Base-by-base conservation (phyloP, 1,140 invertebrate genomes). In the Agrilus planipennis region DNA sequence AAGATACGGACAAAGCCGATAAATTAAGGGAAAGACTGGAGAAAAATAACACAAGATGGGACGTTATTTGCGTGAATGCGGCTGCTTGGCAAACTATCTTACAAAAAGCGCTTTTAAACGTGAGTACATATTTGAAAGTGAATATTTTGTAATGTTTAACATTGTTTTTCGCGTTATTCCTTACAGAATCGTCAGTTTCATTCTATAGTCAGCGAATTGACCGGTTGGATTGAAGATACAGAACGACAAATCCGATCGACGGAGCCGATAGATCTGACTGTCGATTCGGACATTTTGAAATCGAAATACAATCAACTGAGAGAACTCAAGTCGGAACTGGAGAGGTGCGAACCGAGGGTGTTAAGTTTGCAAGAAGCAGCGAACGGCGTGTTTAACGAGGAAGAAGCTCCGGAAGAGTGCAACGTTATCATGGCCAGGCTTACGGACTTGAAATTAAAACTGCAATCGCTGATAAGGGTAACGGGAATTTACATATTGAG, bases 141-240 rank as follows among this genome's bases (percentile, higher is more conserved):
- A 32, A 11, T 20, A 11, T 19, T 15, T 4, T 21, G 20, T 41
- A 11, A 21, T 11, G 15, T 14, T 14, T 7, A 14, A 21, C 6
- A 22, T 34, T 34, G 7, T 34, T 18, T 15, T 36, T 22, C 19
- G 30, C 30, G 15, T 31, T 31, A 14, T 27, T 42, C 37, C 36
- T 60, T 64, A 35, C 54, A 75, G 65, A 91, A 89, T 63, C 71
- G 77, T 22, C 81, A 92, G 57, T 93, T 93, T 68, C 84, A 90
- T 53, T 62, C 71, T 32, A 86, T 79, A 9, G 79, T 92, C 16
- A 75, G 82, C 20, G 85, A 92, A 52, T 62, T 92, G 9, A 72
- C 83, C n/a, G 53, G 65, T 3, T 89, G 86, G 77, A 60, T 92
- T 30, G 80, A 83, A 41, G 71, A 65, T 29, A 84, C 82, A 0